These are phyloP conservation scores for Mionectes olivaceus DNA, from an alignment of 2,797 vertebrate species.

Conservation along the genomic window DNA sequence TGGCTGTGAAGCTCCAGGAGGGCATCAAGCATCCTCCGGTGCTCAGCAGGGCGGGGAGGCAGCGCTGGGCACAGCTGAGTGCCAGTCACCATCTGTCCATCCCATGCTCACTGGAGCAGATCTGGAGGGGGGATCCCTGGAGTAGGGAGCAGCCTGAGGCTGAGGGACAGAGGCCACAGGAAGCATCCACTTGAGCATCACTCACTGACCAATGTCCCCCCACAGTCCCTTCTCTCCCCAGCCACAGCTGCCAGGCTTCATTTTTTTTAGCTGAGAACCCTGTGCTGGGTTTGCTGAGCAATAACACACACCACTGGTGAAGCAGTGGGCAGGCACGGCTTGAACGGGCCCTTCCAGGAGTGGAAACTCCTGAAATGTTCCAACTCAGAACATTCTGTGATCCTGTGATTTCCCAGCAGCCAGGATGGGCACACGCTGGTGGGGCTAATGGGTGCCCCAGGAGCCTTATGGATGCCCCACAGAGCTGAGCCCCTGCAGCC, in stretches of 20 bases:
- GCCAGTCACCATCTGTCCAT: not conserved
- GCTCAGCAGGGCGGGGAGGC: not conserved
- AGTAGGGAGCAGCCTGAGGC: not conserved
- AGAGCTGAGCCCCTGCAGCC: not conserved
- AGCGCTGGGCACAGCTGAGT: not conserved
- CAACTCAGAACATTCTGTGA: not conserved
- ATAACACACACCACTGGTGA: not conserved
- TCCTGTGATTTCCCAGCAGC: not conserved
- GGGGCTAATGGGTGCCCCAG: not conserved
- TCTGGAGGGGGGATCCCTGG: not conserved
- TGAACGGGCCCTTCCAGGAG: not conserved
- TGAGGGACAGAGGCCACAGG: not conserved
- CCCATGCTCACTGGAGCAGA: not conserved
- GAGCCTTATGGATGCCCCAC: not conserved
- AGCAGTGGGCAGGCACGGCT: not conserved
- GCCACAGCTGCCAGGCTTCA: not conserved
- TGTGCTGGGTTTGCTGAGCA: not conserved
- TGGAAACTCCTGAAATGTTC: not conserved
- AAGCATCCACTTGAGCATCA: not conserved
- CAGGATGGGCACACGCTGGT: accelerated
- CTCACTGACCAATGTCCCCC: accelerated
- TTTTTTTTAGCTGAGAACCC: not conserved
- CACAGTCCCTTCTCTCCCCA: not conserved
- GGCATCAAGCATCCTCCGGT: not conserved
- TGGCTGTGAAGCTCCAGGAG: not conserved